Evolutionary conservation across 1,140 invertebrate species (phyloP), one percentile per base, ranked within the genome.

Genomic region (Ericerus pela): DNA sequence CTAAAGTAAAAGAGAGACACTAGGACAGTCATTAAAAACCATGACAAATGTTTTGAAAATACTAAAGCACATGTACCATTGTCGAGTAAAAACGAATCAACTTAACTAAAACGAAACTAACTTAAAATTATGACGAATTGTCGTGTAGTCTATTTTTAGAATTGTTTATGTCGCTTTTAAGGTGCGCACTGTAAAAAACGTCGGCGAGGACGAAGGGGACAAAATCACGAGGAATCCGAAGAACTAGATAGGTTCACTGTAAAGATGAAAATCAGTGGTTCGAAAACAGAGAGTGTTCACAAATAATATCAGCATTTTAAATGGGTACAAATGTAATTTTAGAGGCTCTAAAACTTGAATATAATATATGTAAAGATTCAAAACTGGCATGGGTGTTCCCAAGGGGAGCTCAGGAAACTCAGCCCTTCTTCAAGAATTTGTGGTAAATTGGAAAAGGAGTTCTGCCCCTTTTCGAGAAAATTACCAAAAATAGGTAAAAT

Each of bases 221-320:
- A 47, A 47, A 47, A 16, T 47, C 41, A 47, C 20, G 41, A 47
- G 41, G 41, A 47, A 24, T 47, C 41, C 41, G 41, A 47, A n/a
- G 41, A 47, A 47, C 41, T 47, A 24, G 41, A 47, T 24, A 24
- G 26, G 41, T 47, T 47, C 26, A 41, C 37, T 8, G n/a, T 38
- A 14, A 47, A 24, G 41, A 47, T 47, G 41, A 47, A 18, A 24
- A 47, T 24, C 41, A 47, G 41, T 47, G 41, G 41, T 47, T n/a
- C n/a, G n/a, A n/a, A n/a, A n/a, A n/a, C n/a, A n/a, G n/a, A n/a
- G n/a, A n/a, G n/a, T n/a, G n/a, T n/a, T n/a, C n/a, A n/a, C n/a
- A n/a, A n/a, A n/a, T n/a, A n/a, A n/a, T n/a, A n/a, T n/a, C n/a
- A n/a, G n/a, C n/a, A n/a, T n/a, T n/a, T n/a, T n/a, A n/a, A n/a